Percentiles rank a stretch among this genome's conserved stretches.
phyloP scores from a whole-genome alignment of 2,797 vertebrate genomes.

The Ibycter americanus region DNA sequence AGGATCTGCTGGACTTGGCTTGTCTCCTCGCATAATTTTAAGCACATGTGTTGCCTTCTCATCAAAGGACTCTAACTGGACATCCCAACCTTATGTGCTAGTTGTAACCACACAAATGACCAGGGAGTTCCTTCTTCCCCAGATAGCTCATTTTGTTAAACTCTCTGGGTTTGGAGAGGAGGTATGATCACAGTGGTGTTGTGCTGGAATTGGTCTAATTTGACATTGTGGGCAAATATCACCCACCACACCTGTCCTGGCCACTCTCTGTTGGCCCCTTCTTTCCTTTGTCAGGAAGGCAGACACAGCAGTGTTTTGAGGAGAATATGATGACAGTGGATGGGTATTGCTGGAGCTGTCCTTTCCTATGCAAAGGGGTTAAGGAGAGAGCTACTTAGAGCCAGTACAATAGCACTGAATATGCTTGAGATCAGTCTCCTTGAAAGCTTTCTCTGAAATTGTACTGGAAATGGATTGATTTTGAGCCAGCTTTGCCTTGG shows the following conservation, averaged over 20 bases:
- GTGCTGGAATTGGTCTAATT: background rate
- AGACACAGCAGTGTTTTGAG: background rate
- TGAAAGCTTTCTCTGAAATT: background rate
- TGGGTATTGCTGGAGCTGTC: background rate
- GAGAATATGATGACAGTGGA: background rate
- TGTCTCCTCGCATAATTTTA: background rate
- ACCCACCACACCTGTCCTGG: background rate
- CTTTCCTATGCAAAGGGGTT: background rate
- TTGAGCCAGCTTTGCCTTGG: background rate
- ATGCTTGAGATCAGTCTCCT: background rate
- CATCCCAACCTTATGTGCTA: background rate
- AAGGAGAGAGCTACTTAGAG: background rate
- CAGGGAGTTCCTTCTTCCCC: background rate
- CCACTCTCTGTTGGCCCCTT: background rate
- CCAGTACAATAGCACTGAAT: background rate
- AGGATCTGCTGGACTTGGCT: background rate
- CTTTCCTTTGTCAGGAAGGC: background rate
- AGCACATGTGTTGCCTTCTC: background rate
- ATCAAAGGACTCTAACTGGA: background rate
- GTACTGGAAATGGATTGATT: background rate
- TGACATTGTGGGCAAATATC: background rate
- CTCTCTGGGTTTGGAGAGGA: background rate
- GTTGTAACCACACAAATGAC: background rate
- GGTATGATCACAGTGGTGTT: background rate
- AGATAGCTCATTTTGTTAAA: background rate